These are phyloP conservation scores for Brenthis ino DNA, from an alignment of 2,888 invertebrate species.

Conservation along the genomic window DNA sequence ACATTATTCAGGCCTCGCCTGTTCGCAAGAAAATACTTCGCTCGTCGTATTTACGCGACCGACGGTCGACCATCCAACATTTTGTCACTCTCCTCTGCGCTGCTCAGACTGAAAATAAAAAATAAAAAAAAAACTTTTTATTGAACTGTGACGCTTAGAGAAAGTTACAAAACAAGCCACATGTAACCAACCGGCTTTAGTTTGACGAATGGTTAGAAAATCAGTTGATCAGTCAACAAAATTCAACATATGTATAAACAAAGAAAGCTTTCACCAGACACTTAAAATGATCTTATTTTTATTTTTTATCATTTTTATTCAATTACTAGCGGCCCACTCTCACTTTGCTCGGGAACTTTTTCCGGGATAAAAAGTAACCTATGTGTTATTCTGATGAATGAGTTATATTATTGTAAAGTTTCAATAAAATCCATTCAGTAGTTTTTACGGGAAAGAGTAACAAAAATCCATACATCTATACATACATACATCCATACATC, in stretches of 20 bases:
- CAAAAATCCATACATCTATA: too few relatives aligned
- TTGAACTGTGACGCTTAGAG: slow-evolving; percentile 26
- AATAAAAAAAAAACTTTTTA: slow-evolving; percentile 45
- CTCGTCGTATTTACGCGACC: slow-evolving; percentile 72
- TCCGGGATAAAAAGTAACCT: too few relatives aligned
- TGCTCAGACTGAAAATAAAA: slow-evolving; percentile 81
- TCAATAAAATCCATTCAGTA: too few relatives aligned
- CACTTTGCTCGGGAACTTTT: too few relatives aligned
- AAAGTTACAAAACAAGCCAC: slow-evolving; percentile 15
- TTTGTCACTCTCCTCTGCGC: slow-evolving; percentile 88
- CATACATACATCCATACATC: too few relatives aligned
- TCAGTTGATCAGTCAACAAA: neutral
- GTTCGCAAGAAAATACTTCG: slow-evolving; percentile 38
- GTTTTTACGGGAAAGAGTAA: too few relatives aligned
- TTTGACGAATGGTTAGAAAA: slow-evolving; percentile 3
- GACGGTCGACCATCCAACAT: slow-evolving; percentile 89
- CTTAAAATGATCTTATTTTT: too few relatives aligned
- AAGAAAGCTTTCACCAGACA: slow-evolving; percentile 4
- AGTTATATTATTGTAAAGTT: too few relatives aligned
- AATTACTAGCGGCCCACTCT: too few relatives aligned
- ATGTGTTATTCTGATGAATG: too few relatives aligned
- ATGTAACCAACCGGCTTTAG: slow-evolving; percentile 10
- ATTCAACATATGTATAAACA: neutral
- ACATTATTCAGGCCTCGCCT: slow-evolving; percentile 54
- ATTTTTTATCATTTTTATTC: too few relatives aligned